A percentile compares a stretch with the other conserved stretches of the same genome.
phyloP scores from a whole-genome alignment of 2,888 invertebrate genomes.

The Phorcus lineatus region DNA sequence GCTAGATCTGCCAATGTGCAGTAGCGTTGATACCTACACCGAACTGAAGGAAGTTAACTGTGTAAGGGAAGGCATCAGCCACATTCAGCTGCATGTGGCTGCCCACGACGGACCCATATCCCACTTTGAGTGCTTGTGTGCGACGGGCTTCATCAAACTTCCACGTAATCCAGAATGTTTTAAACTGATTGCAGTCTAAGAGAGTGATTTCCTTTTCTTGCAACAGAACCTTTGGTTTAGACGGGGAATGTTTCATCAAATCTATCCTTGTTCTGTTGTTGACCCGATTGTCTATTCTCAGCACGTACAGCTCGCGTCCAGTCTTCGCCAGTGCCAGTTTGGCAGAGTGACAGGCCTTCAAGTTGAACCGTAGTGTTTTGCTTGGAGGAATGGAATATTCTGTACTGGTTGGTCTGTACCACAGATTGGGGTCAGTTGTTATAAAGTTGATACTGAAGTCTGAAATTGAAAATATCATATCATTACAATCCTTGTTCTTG shows the following conservation, averaged over 20 bases:
- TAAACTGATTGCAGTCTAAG: neutral
- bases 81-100: neutral
- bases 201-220: neutral
- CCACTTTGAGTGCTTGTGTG: neutral
- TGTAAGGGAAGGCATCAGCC: neutral
- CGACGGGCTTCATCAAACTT: too few species aligned
- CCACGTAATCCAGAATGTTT: neutral
- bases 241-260: neutral
- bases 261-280: neutral
- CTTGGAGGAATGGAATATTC: neutral
- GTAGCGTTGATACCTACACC: neutral
- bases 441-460: neutral
- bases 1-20: neutral
- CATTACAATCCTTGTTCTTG: too few species aligned
- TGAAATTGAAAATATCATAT: neutral
- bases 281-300: neutral
- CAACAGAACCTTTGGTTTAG: neutral
- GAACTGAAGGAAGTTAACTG: neutral
- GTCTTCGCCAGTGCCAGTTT: neutral
- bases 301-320: neutral
- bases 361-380: neutral
- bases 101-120: neutral
- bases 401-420: neutral
- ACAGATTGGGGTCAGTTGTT: neutral
- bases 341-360: conserved; percentile 17